Conservation (phyloP, 2,888 invertebrate species). For the Pollenia amentaria region DNA sequence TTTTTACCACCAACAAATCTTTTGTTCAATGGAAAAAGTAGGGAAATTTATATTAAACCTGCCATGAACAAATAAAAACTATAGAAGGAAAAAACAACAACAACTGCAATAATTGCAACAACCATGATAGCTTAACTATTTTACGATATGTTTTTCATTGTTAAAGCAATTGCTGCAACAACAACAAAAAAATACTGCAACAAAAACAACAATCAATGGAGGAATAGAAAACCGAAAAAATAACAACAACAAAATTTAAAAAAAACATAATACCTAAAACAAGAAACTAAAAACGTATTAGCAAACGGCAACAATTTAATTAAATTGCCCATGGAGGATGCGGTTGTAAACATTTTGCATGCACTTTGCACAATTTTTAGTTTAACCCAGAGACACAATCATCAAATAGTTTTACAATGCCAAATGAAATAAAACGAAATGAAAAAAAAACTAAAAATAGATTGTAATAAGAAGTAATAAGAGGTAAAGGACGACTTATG, state of each 20-base stretch:
- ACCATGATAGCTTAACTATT: slow-evolving; percentile 62
- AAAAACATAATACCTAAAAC: slow-evolving; percentile 41
- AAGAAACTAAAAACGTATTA: slow-evolving; percentile 71
- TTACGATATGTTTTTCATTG: slow-evolving; percentile 71
- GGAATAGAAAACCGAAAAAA: slow-evolving; percentile 28
- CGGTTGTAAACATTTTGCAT: slow-evolving; percentile 75
- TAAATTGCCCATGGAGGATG: slow-evolving; percentile 79
- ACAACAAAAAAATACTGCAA: slow-evolving; percentile 44
- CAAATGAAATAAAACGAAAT: slow-evolving; percentile 56
- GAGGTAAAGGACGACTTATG: not conserved
- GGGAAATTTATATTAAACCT: slow-evolving; percentile 54
- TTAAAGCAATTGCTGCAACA: slow-evolving; percentile 64
- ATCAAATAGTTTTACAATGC: slow-evolving; percentile 62
- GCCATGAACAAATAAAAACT: slow-evolving; percentile 54
- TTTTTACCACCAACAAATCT: slow-evolving; percentile 61
- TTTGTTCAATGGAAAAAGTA: slow-evolving; percentile 27
- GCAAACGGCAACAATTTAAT: slow-evolving; percentile 79
- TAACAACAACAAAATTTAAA: not conserved
- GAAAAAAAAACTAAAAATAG: slow-evolving; percentile 16
- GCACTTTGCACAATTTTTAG: slow-evolving; percentile 71
- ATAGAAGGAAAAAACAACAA: slow-evolving; percentile 37
- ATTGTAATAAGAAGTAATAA: not conserved
- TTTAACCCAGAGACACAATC: slow-evolving; percentile 64
- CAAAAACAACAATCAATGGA: slow-evolving; percentile 46
- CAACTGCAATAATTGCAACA: slow-evolving; percentile 51